Evolutionary conservation across 2,888 invertebrate genomes (phyloP), one percentile per base, ranked within the genome.

Genomic region (Clanis bilineata): DNA sequence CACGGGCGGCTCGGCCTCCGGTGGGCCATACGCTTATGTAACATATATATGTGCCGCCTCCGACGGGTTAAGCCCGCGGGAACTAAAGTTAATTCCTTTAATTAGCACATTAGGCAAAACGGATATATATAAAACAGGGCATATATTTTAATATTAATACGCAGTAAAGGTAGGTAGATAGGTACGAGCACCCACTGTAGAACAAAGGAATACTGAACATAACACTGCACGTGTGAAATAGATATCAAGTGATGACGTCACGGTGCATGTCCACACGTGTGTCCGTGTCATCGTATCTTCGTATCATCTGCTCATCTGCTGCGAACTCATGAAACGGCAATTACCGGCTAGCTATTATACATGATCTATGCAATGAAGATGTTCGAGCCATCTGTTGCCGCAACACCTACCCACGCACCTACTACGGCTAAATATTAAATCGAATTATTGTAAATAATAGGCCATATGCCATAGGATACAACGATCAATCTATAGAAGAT

Each of bases 261-360:
- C 28, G 18, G 7, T 32, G 32, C 15, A 32, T 21, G 18, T 18
- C 36, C 36, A 51, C 51, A 51, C 32, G 51, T 32, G 32, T 18
- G 10, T 7, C 23, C 44, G 18, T 32, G 21, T 32, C 51, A 51
- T n/a, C n/a, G n/a, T n/a, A n/a, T n/a, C 28, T 28, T 47, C 25
- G 47, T 15, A 28, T 51, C 51, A 51, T 32, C 15, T 51, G 51
- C 12, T 36, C 36, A n/a, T n/a, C n/a, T n/a, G n/a, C 22, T 5
- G 22, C 18, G 4, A 21, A 18, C 47, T 18, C 51, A 51, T 51
- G 28, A 51, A 51, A 51, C n/a, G 51, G 28, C 51, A 51, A 51
- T 51, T 51, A 51, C 51, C 51, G 32, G 28, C 28, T 28, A 18
- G 51, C 18, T 47, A n/a, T n/a, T n/a, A n/a, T n/a, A 28, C 32